Evolutionary conservation across 2,797 vertebrate species (phyloP), one percentile per base, ranked within the genome.

Genomic region (Dendrocincla tyrannina): DNA sequence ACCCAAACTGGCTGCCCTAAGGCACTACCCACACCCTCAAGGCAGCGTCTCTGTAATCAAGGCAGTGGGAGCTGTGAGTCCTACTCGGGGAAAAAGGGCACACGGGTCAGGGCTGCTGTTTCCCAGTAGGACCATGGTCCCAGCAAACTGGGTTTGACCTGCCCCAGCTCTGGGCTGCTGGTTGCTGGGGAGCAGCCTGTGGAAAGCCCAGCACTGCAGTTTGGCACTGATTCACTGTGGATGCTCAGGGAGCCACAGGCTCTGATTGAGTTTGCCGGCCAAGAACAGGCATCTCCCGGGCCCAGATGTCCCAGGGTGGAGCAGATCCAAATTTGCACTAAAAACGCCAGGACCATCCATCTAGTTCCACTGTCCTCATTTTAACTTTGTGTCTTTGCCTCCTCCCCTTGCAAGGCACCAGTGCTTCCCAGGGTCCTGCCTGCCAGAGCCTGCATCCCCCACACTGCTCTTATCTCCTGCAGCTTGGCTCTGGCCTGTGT

Each of bases 401-500:
- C 22, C 32, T 74, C 11, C 37, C 41, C 59, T 79, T 18, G 15
- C 0, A 1, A 49, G 35, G 44, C 19, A 49, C 9, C 60, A 59
- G 74, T 2, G 0, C 42, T 73, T 76, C 37, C 27, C 8, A 62
- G 6, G 33, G 35, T 39, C 77, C 84, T 7, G 19, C 64, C 22
- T 7, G 33, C 74, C 59, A 23, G 56, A 73, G 17, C 42, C 84
- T 19, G 3, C n/a, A 16, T 49, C n/a, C 64, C 25, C 47, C 0
- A 0, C 0, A 0, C 1, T 0, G 2, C 58, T 69, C 63, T 95
- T 89, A 79, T 82, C 94, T 92, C 70, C 63, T 82, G 95, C 77
- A 37, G 63, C 81, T 87, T 85, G 84, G 39, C 72, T 89, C 89
- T 87, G 81, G 66, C 37, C 59, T 64, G 19, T 93, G 70, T 82